phyloP scores from a whole-genome alignment of 2,888 invertebrate genomes.

The Corythucha ciliata region DNA sequence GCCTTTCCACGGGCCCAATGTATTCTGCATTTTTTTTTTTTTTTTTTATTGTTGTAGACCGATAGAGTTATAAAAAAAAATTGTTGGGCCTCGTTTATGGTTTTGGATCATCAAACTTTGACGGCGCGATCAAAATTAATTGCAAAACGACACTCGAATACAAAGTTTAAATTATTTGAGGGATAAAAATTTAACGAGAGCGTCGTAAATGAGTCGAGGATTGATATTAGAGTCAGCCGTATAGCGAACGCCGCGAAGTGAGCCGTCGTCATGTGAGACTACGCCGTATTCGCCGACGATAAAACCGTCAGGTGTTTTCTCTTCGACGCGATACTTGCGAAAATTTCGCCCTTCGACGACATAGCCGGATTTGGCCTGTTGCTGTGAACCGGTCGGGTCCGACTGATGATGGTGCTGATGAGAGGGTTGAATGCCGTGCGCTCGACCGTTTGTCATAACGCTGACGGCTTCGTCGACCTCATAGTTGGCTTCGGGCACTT shows the following conservation, averaged over 20 bases:
- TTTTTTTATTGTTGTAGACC: no score
- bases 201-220: slow-evolving; percentile 77
- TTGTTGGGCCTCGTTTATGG: no score
- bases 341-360: slow-evolving; percentile 77
- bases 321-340: slow-evolving; percentile 77
- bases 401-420: slow-evolving; percentile 23
- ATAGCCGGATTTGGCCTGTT: slow-evolving; percentile 59
- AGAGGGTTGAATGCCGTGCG: slow-evolving; percentile 54
- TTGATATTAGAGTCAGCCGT: slow-evolving; percentile 81
- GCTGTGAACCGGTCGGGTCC: slow-evolving; percentile 37
- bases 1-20: no score
- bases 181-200: slow-evolving; percentile 81
- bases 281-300: slow-evolving; percentile 87
- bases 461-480: slow-evolving; percentile 71
- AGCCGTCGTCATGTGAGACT: slow-evolving; percentile 76
- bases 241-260: slow-evolving; percentile 73
- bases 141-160: no score
- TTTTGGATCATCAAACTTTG: no score
- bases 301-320: slow-evolving; percentile 78
- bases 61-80: no score
- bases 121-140: no score
- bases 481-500: slow-evolving; percentile 65
- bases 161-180: slow-evolving; percentile 44
- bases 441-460: slow-evolving; percentile 64
- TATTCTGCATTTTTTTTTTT: no score